Evolutionary conservation across 2,113 vertebrate genomes (phyloP).

Genomic region (Dunckerocampus dactyliophorus): DNA sequence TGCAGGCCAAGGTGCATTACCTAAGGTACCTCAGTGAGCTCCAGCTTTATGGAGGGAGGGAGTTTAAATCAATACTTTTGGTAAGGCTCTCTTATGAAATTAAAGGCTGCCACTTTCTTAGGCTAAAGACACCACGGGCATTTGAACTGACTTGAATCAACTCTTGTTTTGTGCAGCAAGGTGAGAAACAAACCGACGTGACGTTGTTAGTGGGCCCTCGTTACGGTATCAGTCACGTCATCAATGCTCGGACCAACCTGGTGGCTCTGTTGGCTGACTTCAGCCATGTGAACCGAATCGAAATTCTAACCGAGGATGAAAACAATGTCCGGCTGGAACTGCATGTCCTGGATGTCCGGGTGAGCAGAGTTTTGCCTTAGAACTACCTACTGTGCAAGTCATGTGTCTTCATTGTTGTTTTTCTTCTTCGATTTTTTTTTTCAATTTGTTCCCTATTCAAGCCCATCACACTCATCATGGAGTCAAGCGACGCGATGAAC

Average conservation of each 20-base stretch:
- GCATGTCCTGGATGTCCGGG: conserved; percentile 93
- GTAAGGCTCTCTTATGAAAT: conserved; percentile 65
- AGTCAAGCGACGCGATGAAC: conserved; percentile 96
- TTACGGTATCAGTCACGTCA: conserved; percentile 94
- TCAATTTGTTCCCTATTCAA: conserved; percentile 49
- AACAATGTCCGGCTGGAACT: conserved; percentile 87
- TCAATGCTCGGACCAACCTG: conserved; percentile 92
- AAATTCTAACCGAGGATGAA: conserved; percentile 94
- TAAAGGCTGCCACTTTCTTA: no score
- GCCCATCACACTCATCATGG: conserved; percentile 96
- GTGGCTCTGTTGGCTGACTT: conserved; percentile 95
- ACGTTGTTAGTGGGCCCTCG: conserved; percentile 88
- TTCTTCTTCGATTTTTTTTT: background rate
- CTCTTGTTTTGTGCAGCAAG: conserved; percentile 73
- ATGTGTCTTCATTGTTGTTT: background rate
- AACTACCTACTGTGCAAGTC: background rate
- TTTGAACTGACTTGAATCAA: background rate
- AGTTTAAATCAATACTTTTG: conserved; percentile 90
- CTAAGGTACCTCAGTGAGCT: conserved; percentile 96
- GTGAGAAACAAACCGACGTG: conserved; percentile 91
- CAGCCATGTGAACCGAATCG: conserved; percentile 95
- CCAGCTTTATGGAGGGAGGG: conserved; percentile 87
- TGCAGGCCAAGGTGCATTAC: conserved; percentile 98
- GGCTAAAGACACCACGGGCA: background rate
- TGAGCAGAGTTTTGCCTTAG: conserved; percentile 33